Base-by-base conservation (phyloP, 2,888 invertebrate genomes). In the Siphonodentalium dalli region DNA sequence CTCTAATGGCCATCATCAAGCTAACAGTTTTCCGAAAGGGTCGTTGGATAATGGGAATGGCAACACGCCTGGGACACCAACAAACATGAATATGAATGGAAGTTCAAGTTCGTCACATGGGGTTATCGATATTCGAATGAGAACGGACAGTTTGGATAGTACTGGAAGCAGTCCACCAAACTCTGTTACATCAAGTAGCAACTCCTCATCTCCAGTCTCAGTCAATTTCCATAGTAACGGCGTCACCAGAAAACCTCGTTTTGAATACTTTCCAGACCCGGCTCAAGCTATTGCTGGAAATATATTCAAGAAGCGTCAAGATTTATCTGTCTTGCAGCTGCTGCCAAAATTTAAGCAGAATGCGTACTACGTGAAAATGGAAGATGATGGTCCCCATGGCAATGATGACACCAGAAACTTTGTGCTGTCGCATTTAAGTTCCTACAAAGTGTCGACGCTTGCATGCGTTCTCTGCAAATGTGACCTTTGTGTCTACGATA, bases 361-460 rank as follows among this genome's bases (percentile, higher is more conserved):
- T 87, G 95, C 96, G 78, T 97, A 96, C 87, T 95, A 97, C 87
- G 96, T 98, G 82, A 97, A 97, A 92, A 94, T 97, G 87, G 97
- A 98, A 84, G 97, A 98, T 80, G 97, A 98, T 81, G 95, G 94
- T 63, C 93, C 94, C 84, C 95, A 95, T 82, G 97, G 97, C 74
- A 97, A 97, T 84, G 98, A 98, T 81, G 98, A 98, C 81, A 96
- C 94, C 42, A 88, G 97, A 69, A 90, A 93, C 78, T 97, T 97
- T 86, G 92, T 98, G 73, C 86, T 98, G 79, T 93, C 95, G 58
- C 94, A 93, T 37, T 85, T 98, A 79, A 95, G 95, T 61, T 92
- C 92, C 27, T 89, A 93, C 79, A 92, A 93, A 75, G 90, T 91
- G 89, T 72, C 92, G 91, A 37, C 88, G 88, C 51, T 97, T 91